A percentile compares a stretch with the other conserved stretches of the same genome.
Conservation (phyloP, 2,113 vertebrate genomes). For the Anser brachyrhynchus region DNA sequence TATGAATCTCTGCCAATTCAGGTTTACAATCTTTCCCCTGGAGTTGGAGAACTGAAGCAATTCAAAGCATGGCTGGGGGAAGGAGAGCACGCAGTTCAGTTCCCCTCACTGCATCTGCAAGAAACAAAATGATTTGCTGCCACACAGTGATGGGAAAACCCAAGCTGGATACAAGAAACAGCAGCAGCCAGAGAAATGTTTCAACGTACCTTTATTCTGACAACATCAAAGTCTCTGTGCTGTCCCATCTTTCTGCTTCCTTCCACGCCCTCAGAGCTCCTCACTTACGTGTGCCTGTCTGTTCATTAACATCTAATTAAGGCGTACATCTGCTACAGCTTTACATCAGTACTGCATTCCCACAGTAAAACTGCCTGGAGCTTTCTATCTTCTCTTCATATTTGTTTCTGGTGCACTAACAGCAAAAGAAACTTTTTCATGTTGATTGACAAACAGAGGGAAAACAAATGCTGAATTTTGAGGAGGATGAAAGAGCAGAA, state of each 20-base stretch:
- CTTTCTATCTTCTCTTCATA: background rate
- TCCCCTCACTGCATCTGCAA: background rate
- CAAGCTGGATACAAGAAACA: background rate
- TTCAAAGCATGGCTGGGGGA: background rate
- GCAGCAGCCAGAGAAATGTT: background rate
- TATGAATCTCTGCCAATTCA: background rate
- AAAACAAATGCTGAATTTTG: background rate
- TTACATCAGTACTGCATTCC: background rate
- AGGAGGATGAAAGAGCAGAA: slow-evolving; percentile 32
- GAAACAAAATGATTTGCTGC: slow-evolving; percentile 23
- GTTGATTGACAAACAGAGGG: slow-evolving; percentile 3
- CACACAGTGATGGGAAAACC: slow-evolving; percentile 3
- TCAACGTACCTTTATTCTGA: background rate
- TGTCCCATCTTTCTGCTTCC: slow-evolving; percentile 2
- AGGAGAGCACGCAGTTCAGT: background rate
- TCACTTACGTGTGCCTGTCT: background rate
- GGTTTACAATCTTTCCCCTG: background rate
- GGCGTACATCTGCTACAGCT: slow-evolving; percentile 17
- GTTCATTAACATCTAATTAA: slow-evolving; percentile 51
- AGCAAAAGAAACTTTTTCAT: background rate
- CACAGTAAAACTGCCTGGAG: background rate
- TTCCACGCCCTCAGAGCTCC: background rate
- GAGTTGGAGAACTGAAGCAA: background rate
- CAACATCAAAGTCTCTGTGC: background rate
- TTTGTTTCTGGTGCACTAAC: background rate